phyloP scores from a whole-genome alignment of 2,113 vertebrate species.

The Xyrauchen texanus region DNA sequence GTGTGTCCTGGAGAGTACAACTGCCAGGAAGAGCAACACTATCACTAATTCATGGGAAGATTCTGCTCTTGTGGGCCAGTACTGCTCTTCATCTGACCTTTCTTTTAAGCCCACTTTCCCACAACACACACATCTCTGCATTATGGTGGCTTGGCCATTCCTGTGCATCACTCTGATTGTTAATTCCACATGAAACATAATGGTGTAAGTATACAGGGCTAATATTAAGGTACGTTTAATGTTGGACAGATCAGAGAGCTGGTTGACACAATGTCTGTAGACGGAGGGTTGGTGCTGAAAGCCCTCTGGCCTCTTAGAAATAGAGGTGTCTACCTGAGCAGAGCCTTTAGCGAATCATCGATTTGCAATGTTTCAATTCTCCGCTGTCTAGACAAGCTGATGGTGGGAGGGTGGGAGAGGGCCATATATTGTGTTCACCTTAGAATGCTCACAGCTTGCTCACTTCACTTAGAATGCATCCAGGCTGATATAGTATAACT shows the following conservation, averaged over 20 bases:
- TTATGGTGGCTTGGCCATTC: neutral
- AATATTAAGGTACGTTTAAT: conserved; percentile 7
- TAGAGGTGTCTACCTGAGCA: conserved; percentile 52
- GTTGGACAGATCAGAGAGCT: conserved; percentile 15
- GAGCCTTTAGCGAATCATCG: conserved; percentile 62
- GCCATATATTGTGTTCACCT: conserved; percentile 42
- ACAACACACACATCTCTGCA: conserved; percentile 26
- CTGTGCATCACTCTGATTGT: conserved; percentile 50
- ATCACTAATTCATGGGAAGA: conserved; percentile 70
- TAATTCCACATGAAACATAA: conserved; percentile 25
- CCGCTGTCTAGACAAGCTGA: conserved; percentile 58
- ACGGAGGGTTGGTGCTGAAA: conserved; percentile 12
- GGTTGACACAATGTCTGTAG: conserved; percentile 14
- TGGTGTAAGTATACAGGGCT: neutral
- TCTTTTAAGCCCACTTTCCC: conserved; percentile 47
- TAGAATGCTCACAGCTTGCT: conserved; percentile 17
- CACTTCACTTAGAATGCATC: conserved; percentile 2
- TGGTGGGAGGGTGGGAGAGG: neutral
- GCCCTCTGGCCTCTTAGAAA: conserved; percentile 40
- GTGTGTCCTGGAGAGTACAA: too few relatives aligned
- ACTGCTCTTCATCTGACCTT: conserved; percentile 68
- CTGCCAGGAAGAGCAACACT: conserved; percentile 55
- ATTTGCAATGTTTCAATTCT: conserved; percentile 60
- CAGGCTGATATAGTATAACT: too few relatives aligned
- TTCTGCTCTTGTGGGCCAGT: conserved; percentile 54